Base-by-base conservation (phyloP, 2,113 vertebrate genomes). In the Eurystomus gularis region DNA sequence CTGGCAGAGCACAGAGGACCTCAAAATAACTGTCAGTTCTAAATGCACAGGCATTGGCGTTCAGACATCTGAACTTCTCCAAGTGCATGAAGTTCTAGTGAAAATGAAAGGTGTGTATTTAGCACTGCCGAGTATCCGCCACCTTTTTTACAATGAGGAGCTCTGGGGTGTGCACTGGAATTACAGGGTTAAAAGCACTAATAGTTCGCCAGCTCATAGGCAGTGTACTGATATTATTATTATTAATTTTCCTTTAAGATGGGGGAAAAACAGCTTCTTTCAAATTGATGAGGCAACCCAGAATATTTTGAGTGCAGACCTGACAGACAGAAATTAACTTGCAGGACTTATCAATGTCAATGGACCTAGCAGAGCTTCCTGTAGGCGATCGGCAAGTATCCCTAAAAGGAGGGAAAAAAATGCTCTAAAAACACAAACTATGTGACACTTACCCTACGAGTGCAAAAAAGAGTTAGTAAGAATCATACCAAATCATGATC, bases 191-290 rank as follows among this genome's bases (percentile, higher is more conserved):
- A 48, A 88, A 88, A 48, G 52, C 15, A 55, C 18, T 26, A 82
- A 44, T 8, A 20, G 15, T 49, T 84, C 40, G 37, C 26, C 31
- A 31, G 26, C 31, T 44, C 2, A 3, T 3, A 40, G 57, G 21
- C 58, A 24, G 4, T 7, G 5, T 37, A 44, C 16, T 1, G 0
- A 15, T 12, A 62, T 11, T 29, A 28, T 11, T 29, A 28, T 17
- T 55, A 57, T 9, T 68, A 37, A 29, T n/a, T 73, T 55, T 49
- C 40, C 31, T 61, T 42, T 42, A 19, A 29, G 17, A 66, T 0
- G 23, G 39, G 14, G 20, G 17, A 40, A 39, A 72, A 66, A 11
- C 9, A 57, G 14, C 24, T 37, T 26, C 13, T 78, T 70, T 23
- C 5, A 4, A 82, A 52, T 13, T 40, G 44, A 71, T 20, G 39